These are phyloP conservation scores for Notarius lentiginosus DNA, from an alignment of 2,113 vertebrate genomes.

Conservation along the genomic window DNA sequence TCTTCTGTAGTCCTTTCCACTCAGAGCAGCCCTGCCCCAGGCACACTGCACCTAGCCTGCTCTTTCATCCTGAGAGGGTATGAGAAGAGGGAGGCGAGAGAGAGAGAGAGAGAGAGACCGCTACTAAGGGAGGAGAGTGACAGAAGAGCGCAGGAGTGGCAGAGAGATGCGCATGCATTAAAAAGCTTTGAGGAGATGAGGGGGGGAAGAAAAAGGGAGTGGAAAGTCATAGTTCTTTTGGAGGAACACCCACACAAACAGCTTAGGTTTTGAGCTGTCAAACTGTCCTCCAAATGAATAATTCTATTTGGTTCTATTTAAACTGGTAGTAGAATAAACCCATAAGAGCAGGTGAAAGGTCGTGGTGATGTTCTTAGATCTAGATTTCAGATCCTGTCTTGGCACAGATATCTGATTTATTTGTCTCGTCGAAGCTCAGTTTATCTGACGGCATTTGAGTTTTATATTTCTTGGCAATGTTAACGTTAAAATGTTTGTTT, in stretches of 20 bases:
- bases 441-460: slow-evolving; percentile 11
- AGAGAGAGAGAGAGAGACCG: background rate
- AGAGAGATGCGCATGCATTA: slow-evolving; percentile 12
- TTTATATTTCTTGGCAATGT: slow-evolving; percentile 3
- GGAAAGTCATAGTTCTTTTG: background rate
- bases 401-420: background rate
- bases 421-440: background rate
- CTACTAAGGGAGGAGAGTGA: background rate
- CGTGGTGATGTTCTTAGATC: slow-evolving; percentile 1
- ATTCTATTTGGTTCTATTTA: slow-evolving; percentile 5
- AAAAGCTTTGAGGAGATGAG: slow-evolving; percentile 17
- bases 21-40: slow-evolving; percentile 20
- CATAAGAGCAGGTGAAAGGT: background rate
- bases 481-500: background rate
- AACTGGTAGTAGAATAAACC: background rate
- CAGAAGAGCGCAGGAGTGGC: background rate
- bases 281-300: slow-evolving; percentile 22
- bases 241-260: background rate
- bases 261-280: slow-evolving; percentile 11
- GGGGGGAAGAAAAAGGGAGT: background rate
- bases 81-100: background rate
- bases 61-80: slow-evolving; percentile 32
- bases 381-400: slow-evolving; percentile 7
- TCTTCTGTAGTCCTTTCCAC: slow-evolving; percentile 6
- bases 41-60: slow-evolving; percentile 33